Conservation (phyloP, 2,113 vertebrate species). For the Ovis canadensis region DNA sequence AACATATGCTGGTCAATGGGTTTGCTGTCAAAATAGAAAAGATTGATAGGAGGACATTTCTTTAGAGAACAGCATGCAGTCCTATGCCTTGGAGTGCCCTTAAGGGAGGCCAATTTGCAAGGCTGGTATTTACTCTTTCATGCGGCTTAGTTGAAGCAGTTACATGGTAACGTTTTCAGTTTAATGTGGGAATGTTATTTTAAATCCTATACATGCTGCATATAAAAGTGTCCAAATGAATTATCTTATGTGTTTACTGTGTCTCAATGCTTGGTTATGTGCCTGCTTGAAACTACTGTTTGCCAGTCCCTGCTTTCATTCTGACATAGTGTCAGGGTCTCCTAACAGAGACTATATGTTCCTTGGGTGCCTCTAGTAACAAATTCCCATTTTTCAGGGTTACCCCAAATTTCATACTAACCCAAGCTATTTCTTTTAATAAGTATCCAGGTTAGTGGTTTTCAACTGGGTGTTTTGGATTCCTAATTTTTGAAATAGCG, state of each 20-base stretch:
- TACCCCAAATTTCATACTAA: neutral
- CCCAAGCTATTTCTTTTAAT: neutral
- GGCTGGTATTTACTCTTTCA: constrained; percentile 60
- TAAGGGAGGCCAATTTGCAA: constrained; percentile 59
- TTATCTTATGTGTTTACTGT: constrained; percentile 62
- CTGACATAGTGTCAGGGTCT: constrained; percentile 6
- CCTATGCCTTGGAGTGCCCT: constrained; percentile 11
- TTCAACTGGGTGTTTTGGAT: neutral
- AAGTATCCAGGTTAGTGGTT: neutral
- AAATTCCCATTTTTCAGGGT: neutral
- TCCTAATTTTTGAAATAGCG: neutral
- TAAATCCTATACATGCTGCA: constrained; percentile 44
- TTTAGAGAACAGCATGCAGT: constrained; percentile 62
- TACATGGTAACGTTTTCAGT: constrained; percentile 71
- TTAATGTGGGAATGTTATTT: constrained; percentile 70
- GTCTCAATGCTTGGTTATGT: constrained; percentile 53
- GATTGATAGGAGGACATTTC: constrained; percentile 85
- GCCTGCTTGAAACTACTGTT: constrained; percentile 29
- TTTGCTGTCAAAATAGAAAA: constrained; percentile 87
- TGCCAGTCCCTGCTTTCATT: constrained; percentile 24
- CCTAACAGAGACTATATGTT: neutral
- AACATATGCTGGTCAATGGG: constrained; percentile 93
- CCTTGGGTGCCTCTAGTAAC: neutral
- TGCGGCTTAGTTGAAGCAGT: constrained; percentile 61
- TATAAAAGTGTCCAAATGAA: constrained; percentile 67